Conservation (phyloP, 2,888 invertebrate species). For the Pseudococcus jackbeardsleyi region DNA sequence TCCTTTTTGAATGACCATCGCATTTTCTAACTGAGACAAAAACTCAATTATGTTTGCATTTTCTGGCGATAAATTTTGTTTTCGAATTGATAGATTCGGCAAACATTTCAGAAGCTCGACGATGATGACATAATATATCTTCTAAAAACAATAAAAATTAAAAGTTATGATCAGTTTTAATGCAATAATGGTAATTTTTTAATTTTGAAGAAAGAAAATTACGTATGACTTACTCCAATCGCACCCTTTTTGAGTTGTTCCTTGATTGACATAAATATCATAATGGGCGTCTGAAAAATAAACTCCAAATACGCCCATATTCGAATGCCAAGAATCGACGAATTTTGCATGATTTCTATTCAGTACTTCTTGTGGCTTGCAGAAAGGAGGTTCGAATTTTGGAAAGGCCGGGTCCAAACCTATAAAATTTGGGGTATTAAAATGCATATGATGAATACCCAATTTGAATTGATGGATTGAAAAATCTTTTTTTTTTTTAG, state of each 20-base stretch:
- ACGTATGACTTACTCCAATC: background rate
- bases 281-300: constrained; percentile 67
- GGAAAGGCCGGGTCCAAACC: constrained; percentile 68
- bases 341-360: constrained; percentile 68
- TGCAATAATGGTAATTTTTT: background rate
- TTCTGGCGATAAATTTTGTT: background rate
- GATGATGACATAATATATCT: background rate
- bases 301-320: constrained; percentile 67
- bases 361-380: constrained; percentile 66
- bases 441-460: too few relatives aligned
- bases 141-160: background rate
- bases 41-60: background rate
- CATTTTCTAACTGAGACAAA: background rate
- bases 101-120: background rate
- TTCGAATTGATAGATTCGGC: background rate
- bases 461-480: too few relatives aligned
- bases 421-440: constrained; percentile 54
- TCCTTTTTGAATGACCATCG: background rate
- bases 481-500: too few relatives aligned
- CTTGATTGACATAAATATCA: constrained; percentile 69
- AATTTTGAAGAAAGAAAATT: too few relatives aligned
- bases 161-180: background rate
- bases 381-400: constrained; percentile 67
- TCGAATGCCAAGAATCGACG: constrained; percentile 68
- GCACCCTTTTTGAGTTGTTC: constrained; percentile 75